These are phyloP conservation scores for Drosophila varians DNA, from an alignment of 1,140 invertebrate genomes.

Conservation along the genomic window DNA sequence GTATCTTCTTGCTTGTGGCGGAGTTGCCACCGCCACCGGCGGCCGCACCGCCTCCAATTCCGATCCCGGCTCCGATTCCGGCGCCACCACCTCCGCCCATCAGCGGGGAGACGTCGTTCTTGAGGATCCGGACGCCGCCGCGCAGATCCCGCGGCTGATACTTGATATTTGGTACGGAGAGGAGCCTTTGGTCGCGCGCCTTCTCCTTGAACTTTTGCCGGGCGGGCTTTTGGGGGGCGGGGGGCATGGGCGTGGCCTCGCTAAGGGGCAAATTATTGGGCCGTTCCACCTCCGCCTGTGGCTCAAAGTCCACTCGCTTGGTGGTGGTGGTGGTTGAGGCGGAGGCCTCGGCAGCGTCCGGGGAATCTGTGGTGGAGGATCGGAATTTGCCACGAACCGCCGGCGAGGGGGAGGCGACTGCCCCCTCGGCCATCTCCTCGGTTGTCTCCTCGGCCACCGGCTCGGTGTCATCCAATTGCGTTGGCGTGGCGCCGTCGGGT, in stretches of 20 bases:
- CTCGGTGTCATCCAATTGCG: constrained; percentile 20
- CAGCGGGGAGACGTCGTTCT: constrained; percentile 83
- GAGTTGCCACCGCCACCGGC: constrained; percentile 81
- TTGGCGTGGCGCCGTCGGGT: constrained; percentile 47
- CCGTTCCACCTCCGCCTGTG: constrained; percentile 44
- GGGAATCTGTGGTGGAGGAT: constrained; percentile 45
- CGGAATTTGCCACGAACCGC: constrained; percentile 39
- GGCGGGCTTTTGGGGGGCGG: constrained; percentile 85
- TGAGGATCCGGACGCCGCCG: constrained; percentile 51
- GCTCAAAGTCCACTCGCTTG: constrained; percentile 48
- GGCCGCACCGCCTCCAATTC: constrained; percentile 10
- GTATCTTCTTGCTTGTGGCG: constrained; percentile 90
- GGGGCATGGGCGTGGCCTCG: constrained; percentile 14
- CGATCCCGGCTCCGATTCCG: constrained; percentile 5
- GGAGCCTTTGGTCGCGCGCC: constrained; percentile 87
- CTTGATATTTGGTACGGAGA: constrained; percentile 91
- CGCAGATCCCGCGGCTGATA: constrained; percentile 83
- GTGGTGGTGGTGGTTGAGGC: not conserved
- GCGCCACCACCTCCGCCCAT: constrained; percentile 84
- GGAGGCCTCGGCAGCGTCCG: constrained; percentile 13
- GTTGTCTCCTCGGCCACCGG: constrained; percentile 35
- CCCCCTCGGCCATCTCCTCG: constrained; percentile 20
- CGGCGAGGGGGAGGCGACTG: constrained; percentile 1
- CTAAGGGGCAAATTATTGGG: constrained; percentile 68
- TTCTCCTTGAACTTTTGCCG: constrained; percentile 86